Evolutionary conservation across 2,888 invertebrate species (phyloP), one percentile per base, ranked within the genome.

Genomic region (Megaustenia siamemsis): DNA sequence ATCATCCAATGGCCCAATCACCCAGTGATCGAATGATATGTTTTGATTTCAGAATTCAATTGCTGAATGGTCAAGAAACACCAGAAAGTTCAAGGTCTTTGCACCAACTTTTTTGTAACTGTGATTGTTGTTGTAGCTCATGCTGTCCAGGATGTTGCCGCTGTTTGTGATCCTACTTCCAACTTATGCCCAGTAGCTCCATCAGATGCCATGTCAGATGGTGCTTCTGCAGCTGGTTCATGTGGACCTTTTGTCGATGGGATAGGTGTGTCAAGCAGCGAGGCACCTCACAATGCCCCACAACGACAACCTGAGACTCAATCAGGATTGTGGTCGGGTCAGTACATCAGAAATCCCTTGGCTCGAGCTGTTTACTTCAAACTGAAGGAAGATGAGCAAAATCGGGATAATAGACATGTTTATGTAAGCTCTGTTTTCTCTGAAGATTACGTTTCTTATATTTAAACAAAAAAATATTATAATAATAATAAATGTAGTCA

Each of bases 311-410:
- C 60, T 10, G 40, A 21, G 12, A 28, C 60, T 38, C 56, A 69
- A 40, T 56, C 69, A 56, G 69, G 81, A 6, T 1, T 56, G 5
- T 56, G 49, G 49, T 75, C 66, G 10, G 75, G 76, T 35, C 82
- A 75, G 49, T n/a, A 63, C 49, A 84, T 83, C 83, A 86, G 91
- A 10, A 89, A 86, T 40, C 88, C 89, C 0, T 96, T 95, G 68
- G 89, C 90, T 21, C 88, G 91, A 71, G 88, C 91, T 15, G 88
- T 92, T 21, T 90, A 90, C 56, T 80, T 90, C 32, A 87, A 91
- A 69, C 84, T 91, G 85, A 45, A 86, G 21, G 90, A 90, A 21
- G 92, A 93, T 86, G 89, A 90, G 73, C 75, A 85, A 73, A 91
- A 93, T 84, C 87, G 88, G 66, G 77, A 88, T 15, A 89, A 90